Evolutionary conservation across 2,797 vertebrate genomes (phyloP), one percentile per base, ranked within the genome.

Genomic region (Galagoides demidoff): DNA sequence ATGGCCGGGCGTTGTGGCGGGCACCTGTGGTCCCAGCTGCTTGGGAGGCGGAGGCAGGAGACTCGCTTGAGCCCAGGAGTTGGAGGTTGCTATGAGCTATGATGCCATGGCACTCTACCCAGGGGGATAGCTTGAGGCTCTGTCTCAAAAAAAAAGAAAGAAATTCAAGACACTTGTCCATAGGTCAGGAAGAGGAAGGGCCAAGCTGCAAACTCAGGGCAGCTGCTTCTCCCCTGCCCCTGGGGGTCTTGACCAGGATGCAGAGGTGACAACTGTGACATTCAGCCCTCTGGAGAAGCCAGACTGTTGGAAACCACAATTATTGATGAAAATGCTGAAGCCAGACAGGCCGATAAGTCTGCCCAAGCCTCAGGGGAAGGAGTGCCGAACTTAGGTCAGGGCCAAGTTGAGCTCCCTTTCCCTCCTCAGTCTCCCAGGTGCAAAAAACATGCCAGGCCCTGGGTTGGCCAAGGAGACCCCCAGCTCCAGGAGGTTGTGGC

Each of bases 311-410:
- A 25, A 6, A 4, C 11, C 66, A 3, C 6, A 11, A 23, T 6
- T 7, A 2, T 25, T 22, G 17, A 29, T 0, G 7, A 52, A 71
- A 17, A 89, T 23, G 37, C 20, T 7, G 37, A 61, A 10, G 64
- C 43, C 23, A 14, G 11, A 34, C 20, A 29, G 59, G 59, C 25
- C 4, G 1, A 31, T 17, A 49, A 64, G 61, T 7, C 4, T 31
- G 57, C n/a, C 92, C 63, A 92, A 29, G 66, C 55, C 87, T 64
- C 9, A 39, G 34, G 59, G 11, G 31, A 12, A 39, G 23, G 43
- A 22, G 12, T 2, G 2, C 17, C 37, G 2, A 59, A 2, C 23
- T 23, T 11, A 57, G 19, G 12, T 5, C 23, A 0, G 0, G n/a
- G 57, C 9, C 73, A 20, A 9, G 25, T 20, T n/a, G 3, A 4